Conservation (phyloP, 2,888 invertebrate genomes). For the Leptinotarsa rubiginosa region DNA sequence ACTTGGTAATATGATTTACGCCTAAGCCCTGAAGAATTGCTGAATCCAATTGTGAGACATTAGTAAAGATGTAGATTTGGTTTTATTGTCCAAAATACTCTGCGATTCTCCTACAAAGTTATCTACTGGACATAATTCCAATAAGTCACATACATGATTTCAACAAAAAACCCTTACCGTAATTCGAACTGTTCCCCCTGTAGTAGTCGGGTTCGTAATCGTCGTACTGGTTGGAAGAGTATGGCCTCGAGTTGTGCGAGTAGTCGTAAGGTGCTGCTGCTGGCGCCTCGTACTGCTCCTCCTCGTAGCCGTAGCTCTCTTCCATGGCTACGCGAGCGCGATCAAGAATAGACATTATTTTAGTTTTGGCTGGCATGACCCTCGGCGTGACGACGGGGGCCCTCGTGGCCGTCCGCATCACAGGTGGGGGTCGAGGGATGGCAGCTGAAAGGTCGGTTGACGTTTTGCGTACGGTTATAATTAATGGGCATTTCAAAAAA, state of each 20-base stretch:
- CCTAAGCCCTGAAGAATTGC: no score
- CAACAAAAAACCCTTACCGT: constrained; percentile 47
- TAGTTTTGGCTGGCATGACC: constrained; percentile 78
- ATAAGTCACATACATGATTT: neutral
- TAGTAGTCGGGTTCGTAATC: constrained; percentile 67
- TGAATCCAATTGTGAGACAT: no score
- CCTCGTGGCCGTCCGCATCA: constrained; percentile 65
- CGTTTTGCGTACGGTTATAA: constrained; percentile 19
- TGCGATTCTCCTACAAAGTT: no score
- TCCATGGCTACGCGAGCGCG: constrained; percentile 86
- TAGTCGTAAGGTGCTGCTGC: constrained; percentile 59
- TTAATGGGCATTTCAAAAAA: constrained; percentile 1
- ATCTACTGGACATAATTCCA: no score
- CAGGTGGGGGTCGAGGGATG: constrained; percentile 62
- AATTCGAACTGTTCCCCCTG: constrained; percentile 65
- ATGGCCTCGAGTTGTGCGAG: constrained; percentile 55
- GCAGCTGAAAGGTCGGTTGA: constrained; percentile 53
- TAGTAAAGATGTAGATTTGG: no score
- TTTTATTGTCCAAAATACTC: no score
- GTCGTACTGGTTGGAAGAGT: constrained; percentile 63
- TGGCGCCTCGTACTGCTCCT: constrained; percentile 58
- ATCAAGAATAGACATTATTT: constrained; percentile 87
- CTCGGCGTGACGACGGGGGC: constrained; percentile 68
- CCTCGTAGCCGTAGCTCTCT: constrained; percentile 77
- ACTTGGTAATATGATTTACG: no score